A percentile compares a stretch with the other conserved stretches of the same genome.
These are phyloP conservation scores for Rhincodon typus DNA, from an alignment of 2,797 vertebrate species.

Conservation along the genomic window DNA sequence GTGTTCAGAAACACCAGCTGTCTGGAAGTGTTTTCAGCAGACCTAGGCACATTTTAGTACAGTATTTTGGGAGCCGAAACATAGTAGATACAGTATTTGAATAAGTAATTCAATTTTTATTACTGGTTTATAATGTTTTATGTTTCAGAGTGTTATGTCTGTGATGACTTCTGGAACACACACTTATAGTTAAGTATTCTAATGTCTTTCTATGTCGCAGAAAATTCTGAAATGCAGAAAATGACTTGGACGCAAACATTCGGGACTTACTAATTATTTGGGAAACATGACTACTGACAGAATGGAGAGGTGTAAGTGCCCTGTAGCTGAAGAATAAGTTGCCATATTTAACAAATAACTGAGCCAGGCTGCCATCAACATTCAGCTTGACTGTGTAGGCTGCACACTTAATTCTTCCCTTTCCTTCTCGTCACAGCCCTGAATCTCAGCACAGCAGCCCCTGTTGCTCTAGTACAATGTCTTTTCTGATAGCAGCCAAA, in stretches of 20 bases:
- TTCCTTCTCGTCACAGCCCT: neutral
- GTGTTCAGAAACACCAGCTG: no score
- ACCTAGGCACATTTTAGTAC: no score
- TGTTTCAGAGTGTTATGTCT: neutral
- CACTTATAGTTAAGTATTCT: neutral
- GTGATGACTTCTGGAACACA: neutral
- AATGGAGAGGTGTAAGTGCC: neutral
- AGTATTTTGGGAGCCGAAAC: no score
- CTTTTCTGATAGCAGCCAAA: neutral
- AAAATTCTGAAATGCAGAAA: neutral
- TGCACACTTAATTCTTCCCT: neutral
- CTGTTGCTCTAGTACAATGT: neutral
- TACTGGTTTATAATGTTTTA: neutral
- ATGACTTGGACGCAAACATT: neutral
- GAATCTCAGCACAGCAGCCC: neutral
- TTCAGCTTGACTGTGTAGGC: neutral
- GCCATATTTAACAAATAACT: neutral
- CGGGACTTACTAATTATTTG: neutral
- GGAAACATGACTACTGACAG: neutral
- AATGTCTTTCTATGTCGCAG: no score
- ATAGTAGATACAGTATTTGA: neutral
- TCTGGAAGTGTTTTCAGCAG: no score
- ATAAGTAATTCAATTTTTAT: neutral
- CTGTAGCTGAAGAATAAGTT: neutral
- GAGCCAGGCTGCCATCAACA: neutral